These are phyloP conservation scores for Phylloscopus collybita DNA, from an alignment of 2,797 vertebrate genomes.

Conservation along the genomic window DNA sequence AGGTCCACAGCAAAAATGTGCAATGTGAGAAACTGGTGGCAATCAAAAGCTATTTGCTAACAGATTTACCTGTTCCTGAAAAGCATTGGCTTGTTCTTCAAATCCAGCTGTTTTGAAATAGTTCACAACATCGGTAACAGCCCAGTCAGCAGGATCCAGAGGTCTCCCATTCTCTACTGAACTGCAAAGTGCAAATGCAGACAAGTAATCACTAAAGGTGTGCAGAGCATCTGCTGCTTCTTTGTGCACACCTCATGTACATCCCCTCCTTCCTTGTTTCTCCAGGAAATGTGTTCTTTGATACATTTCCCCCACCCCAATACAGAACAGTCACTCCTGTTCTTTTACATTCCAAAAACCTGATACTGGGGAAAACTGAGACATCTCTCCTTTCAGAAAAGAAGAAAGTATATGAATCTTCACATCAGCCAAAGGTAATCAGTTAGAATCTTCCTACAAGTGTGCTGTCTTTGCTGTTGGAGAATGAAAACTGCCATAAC, in stretches of 20 bases:
- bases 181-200: constrained; percentile 79
- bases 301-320: accelerated
- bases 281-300: background rate
- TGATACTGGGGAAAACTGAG: background rate
- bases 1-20: background rate
- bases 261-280: background rate
- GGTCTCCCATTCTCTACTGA: constrained; percentile 92
- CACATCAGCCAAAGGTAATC: background rate
- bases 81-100: constrained; percentile 94
- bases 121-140: constrained; percentile 93
- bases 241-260: background rate
- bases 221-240: background rate
- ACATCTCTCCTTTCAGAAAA: background rate
- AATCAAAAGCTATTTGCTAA: background rate
- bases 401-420: background rate
- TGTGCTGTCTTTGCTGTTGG: background rate
- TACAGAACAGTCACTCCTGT: background rate
- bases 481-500: background rate
- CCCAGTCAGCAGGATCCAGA: constrained; percentile 94
- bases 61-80: constrained; percentile 92
- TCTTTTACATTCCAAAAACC: background rate
- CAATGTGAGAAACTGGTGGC: background rate
- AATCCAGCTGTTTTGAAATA: constrained; percentile 98
- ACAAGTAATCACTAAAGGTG: background rate
- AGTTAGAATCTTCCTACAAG: background rate